phyloP scores from a whole-genome alignment of 2,113 vertebrate species.

The Atractosteus spatula region DNA sequence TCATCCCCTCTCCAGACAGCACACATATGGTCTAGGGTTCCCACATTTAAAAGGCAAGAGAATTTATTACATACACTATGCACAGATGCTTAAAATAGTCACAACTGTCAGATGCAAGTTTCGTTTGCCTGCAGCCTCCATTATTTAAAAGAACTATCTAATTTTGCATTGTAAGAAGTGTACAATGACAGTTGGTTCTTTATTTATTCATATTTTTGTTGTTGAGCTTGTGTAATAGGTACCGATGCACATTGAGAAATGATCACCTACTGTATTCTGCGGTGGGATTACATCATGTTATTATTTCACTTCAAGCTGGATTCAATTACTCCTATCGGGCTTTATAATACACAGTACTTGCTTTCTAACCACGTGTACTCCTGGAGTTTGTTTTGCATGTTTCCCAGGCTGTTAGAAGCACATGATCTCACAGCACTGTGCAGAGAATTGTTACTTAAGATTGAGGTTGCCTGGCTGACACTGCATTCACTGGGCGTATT shows the following conservation, averaged over 20 bases:
- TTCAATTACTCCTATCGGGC: neutral
- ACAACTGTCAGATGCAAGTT: conserved; percentile 2
- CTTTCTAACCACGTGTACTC: neutral
- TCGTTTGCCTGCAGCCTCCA: neutral
- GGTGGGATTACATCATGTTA: conserved; percentile 5
- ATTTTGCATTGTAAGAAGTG: neutral
- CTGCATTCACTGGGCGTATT: too few relatives aligned
- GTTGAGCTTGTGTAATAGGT: neutral
- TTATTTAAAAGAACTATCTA: conserved; percentile 5
- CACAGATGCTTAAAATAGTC: neutral
- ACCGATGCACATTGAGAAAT: neutral
- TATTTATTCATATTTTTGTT: neutral
- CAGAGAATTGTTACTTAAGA: too few relatives aligned
- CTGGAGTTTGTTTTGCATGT: too few relatives aligned
- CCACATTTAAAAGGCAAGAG: neutral
- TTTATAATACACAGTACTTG: neutral
- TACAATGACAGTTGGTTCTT: neutral
- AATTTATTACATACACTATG: neutral
- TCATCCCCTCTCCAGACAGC: neutral
- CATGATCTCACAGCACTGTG: too few relatives aligned
- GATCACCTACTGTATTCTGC: too few relatives aligned
- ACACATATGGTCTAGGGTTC: neutral
- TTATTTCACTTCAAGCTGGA: neutral
- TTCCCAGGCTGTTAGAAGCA: too few relatives aligned
- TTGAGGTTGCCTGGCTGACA: too few relatives aligned